These are phyloP conservation scores for Callitettix versicolor DNA, from an alignment of 1,140 invertebrate species.

Conservation along the genomic window DNA sequence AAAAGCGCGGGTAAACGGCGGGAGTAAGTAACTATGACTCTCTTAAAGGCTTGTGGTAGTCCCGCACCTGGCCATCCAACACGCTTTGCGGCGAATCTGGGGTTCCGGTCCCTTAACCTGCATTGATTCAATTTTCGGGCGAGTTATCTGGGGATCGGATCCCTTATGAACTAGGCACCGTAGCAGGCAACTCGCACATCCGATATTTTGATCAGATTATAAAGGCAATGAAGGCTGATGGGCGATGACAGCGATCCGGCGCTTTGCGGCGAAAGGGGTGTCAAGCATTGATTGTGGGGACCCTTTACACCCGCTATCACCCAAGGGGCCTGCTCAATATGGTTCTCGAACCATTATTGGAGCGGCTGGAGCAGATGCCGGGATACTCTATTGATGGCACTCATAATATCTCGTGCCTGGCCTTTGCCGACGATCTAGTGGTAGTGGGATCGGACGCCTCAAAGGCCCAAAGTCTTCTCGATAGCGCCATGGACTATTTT, in stretches of 20 bases:
- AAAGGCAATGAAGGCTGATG: too few species aligned
- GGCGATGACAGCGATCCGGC: background rate
- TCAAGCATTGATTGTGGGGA: slow-evolving; percentile 32
- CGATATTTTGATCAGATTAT: too few species aligned
- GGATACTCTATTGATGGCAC: background rate
- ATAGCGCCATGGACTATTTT: background rate
- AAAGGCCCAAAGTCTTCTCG: background rate
- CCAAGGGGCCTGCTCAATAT: slow-evolving; percentile 32
- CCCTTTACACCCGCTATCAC: slow-evolving; percentile 25
- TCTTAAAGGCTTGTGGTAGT: slow-evolving; percentile 34
- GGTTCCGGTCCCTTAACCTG: background rate
- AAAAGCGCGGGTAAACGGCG: too few species aligned
- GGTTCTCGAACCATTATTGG: slow-evolving; percentile 25
- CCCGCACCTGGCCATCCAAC: slow-evolving; percentile 19
- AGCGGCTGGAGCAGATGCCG: background rate
- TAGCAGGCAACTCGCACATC: too few species aligned
- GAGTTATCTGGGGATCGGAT: background rate
- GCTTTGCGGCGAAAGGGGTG: too few species aligned
- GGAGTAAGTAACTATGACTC: too few species aligned
- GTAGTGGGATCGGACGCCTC: slow-evolving; percentile 4
- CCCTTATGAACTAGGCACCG: background rate
- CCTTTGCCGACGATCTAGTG: slow-evolving; percentile 17
- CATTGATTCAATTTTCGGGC: background rate
- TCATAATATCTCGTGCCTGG: slow-evolving; percentile 1
- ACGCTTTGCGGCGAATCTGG: slow-evolving; percentile 14